Evolutionary conservation across 2,888 invertebrate genomes (phyloP), one percentile per base, ranked within the genome.

Genomic region (Toxonevra muliebris): DNA sequence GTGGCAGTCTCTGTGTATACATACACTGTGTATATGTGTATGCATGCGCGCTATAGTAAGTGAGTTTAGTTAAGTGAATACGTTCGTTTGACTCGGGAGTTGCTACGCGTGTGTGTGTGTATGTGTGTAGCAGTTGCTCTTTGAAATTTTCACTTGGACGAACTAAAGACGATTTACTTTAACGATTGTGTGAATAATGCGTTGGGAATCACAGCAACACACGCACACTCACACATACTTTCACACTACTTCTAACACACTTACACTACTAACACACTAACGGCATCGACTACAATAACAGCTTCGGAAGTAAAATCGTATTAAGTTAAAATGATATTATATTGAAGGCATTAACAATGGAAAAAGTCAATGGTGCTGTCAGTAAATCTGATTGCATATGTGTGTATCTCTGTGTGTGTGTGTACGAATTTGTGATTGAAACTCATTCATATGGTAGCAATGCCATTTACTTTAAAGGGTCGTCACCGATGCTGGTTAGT

Each of bases 31-130:
- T 40, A 11, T 13, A 13, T 19, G 15, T 8, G 53, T 42, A 17
- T 43, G 20, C 45, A 20, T 50, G 45, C 48, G 61, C 12, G 30
- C 12, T 30, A 30, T 2, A 2, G 30, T 62, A n/a, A 15, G 61
- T 52, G 61, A 53, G 52, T 30, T 20, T 48, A 30, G 30, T 30
- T 7, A 43, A 9, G 52, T 41, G 52, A 4, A 15, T 5, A 53
- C 13, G 45, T 53, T 5, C 19, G n/a, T 17, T 13, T 20, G 50
- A 30, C n/a, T n/a, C n/a, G n/a, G n/a, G n/a, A n/a, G n/a, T n/a
- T n/a, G n/a, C n/a, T n/a, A n/a, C n/a, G n/a, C n/a, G 53, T 53
- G 19, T 15, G 45, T 20, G 48, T 61, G 61, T 20, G 50, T 20
- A 0, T 60, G 1, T 45, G 8, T 48, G 48, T 48, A 15, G n/a